Conservation (phyloP, 2,113 vertebrate genomes). For the Tichodroma muraria region DNA sequence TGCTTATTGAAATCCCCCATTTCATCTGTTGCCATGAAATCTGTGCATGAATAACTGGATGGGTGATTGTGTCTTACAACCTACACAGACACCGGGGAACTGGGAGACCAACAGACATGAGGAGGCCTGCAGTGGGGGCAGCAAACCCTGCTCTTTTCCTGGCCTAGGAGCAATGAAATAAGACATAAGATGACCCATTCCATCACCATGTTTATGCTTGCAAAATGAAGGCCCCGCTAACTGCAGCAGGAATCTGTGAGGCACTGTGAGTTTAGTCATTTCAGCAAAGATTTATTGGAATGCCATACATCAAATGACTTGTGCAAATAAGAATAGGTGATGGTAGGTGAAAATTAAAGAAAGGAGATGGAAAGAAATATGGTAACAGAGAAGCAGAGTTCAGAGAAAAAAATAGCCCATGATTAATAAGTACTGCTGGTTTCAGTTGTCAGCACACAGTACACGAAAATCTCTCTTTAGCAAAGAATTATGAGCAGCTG, state of each 20-base stretch:
- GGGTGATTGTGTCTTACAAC: background rate
- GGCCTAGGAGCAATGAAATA: background rate
- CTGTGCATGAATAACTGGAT: background rate
- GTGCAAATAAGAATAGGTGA: background rate
- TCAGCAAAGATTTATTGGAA: background rate
- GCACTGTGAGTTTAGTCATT: background rate
- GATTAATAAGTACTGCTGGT: background rate
- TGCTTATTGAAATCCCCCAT: background rate
- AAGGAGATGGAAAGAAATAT: background rate
- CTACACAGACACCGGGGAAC: background rate
- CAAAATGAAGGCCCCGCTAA: background rate
- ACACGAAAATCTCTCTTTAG: background rate
- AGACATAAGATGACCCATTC: background rate
- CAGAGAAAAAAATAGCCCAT: background rate
- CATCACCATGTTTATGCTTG: background rate
- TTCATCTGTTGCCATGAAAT: background rate
- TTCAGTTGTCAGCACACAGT: background rate
- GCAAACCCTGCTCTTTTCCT: background rate
- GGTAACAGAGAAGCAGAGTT: background rate
- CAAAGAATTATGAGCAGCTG: background rate
- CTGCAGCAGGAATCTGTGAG: background rate
- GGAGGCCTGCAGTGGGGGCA: background rate
- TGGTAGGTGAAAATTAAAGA: background rate
- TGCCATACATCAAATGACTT: background rate
- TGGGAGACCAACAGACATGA: background rate